A percentile compares a stretch with the other conserved stretches of the same genome.
These are phyloP conservation scores for Gorilla gorilla DNA, from an alignment of 2,113 vertebrate genomes.

Conservation along the genomic window DNA sequence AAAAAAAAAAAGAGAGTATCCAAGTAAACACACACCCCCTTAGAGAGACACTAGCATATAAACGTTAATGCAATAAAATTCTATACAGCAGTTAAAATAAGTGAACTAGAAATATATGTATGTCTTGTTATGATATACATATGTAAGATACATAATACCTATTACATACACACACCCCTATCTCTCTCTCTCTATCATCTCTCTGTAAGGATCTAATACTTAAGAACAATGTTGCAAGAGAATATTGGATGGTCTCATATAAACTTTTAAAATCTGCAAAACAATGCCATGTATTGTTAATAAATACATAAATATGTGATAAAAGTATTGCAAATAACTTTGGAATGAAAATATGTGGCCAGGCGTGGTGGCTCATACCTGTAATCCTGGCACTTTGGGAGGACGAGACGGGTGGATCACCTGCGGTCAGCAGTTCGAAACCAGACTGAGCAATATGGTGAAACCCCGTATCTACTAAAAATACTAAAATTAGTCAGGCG, in stretches of 20 bases:
- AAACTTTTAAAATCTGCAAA: neutral
- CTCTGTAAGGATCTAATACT: neutral
- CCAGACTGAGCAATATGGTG: too few species aligned
- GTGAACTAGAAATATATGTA: neutral
- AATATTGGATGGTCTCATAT: neutral
- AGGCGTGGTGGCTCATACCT: too few species aligned
- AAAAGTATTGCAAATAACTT: neutral
- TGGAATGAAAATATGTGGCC: neutral
- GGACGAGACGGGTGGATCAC: too few species aligned
- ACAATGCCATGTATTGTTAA: neutral
- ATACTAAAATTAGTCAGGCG: too few species aligned
- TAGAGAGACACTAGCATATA: neutral
- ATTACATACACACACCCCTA: neutral
- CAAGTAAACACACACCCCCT: neutral
- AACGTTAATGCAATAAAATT: neutral
- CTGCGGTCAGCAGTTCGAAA: too few species aligned
- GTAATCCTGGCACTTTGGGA: too few species aligned
- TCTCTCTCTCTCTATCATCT: too few species aligned
- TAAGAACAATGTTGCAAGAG: neutral
- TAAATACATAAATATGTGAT: neutral
- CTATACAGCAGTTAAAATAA: neutral
- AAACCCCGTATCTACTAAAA: too few species aligned
- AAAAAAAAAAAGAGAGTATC: neutral
- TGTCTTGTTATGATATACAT: too few species aligned
- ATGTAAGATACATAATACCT: too few species aligned